These are phyloP conservation scores for Rhombomys opimus DNA, from an alignment of 2,113 vertebrate genomes.

Conservation along the genomic window DNA sequence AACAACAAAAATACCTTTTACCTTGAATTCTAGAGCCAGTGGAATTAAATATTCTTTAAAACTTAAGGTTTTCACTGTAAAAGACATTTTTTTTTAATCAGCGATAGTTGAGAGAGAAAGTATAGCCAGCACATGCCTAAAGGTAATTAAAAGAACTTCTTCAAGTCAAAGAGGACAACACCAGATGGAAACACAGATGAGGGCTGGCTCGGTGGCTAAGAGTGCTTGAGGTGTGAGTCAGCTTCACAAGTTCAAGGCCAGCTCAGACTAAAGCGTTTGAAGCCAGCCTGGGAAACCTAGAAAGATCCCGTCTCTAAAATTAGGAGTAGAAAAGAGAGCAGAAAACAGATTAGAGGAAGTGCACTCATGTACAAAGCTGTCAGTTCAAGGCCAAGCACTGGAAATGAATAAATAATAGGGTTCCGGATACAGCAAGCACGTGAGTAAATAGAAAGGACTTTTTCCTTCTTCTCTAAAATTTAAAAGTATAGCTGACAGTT, in stretches of 20 bases:
- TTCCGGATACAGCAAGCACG: background rate
- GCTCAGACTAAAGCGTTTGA: background rate
- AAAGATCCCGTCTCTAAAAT: background rate
- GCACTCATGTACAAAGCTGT: background rate
- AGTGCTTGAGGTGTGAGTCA: no score
- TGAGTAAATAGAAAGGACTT: background rate
- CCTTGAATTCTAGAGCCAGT: constrained; percentile 18
- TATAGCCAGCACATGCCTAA: background rate
- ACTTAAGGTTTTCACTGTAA: background rate
- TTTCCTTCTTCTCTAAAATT: background rate
- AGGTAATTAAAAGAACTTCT: background rate
- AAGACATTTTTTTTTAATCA: constrained; percentile 46
- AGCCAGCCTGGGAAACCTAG: background rate
- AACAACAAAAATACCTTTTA: background rate
- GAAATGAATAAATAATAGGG: background rate
- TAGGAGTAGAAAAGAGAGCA: background rate
- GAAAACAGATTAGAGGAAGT: no score
- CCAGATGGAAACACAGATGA: background rate
- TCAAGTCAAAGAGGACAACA: background rate
- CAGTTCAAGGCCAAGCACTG: background rate
- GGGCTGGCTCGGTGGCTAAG: background rate
- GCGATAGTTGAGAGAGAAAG: background rate
- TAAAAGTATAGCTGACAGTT: background rate
- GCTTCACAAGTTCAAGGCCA: background rate
- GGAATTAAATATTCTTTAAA: background rate